These are phyloP conservation scores for Strix uralensis DNA, from an alignment of 2,113 vertebrate species.

Conservation along the genomic window DNA sequence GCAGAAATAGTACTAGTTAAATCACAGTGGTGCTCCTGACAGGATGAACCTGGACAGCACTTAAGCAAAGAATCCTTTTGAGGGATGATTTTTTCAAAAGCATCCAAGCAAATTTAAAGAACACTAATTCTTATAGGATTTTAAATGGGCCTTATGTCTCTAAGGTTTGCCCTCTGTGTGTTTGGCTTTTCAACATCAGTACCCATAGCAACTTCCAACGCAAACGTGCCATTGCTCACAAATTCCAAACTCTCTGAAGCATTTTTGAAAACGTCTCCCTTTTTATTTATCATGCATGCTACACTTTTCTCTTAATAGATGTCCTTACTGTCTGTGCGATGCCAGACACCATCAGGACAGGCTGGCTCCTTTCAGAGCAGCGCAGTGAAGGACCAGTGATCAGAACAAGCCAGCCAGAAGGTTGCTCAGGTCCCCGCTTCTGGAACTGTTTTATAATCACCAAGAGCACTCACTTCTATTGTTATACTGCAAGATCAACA, in stretches of 20 bases:
- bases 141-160: slow-evolving; percentile 12
- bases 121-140: not conserved
- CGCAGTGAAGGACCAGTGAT: fast-evolving
- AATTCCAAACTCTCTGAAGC: slow-evolving; percentile 5
- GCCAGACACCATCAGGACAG: not conserved
- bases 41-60: not conserved
- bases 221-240: slow-evolving; percentile 4
- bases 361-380: not conserved
- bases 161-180: not conserved
- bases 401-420: not conserved
- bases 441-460: not conserved
- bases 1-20: not conserved
- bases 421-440: not conserved
- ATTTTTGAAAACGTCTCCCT: not conserved
- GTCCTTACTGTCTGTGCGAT: not conserved
- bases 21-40: not conserved
- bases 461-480: not conserved
- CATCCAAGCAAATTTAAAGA: not conserved
- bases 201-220: slow-evolving; percentile 33
- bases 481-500: not conserved
- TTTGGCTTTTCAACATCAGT: slow-evolving; percentile 31
- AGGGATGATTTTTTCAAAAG: slow-evolving; percentile 12
- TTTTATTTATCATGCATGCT: not conserved
- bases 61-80: slow-evolving; percentile 7
- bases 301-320: not conserved